A percentile compares a stretch with the other conserved stretches of the same genome.
These are phyloP conservation scores for Bactericera cockerelli DNA, from an alignment of 1,140 invertebrate species.

Conservation along the genomic window DNA sequence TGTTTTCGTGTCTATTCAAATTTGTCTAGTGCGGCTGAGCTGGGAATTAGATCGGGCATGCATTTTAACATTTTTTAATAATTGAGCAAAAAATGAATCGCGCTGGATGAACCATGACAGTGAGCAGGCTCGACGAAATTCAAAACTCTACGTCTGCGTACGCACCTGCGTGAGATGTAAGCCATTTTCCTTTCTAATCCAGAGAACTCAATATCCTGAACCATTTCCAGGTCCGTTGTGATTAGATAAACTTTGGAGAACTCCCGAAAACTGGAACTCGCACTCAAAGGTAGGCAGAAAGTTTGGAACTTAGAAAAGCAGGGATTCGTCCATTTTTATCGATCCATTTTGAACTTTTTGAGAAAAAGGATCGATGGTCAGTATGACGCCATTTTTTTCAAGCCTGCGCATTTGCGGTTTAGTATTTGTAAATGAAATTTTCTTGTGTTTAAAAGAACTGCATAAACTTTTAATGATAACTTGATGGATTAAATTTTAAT, in stretches of 20 bases:
- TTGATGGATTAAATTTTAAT: too few relatives aligned
- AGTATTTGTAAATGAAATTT: background rate
- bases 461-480: background rate
- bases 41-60: constrained; percentile 6
- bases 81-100: constrained; percentile 16
- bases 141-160: constrained; percentile 70
- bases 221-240: constrained; percentile 9
- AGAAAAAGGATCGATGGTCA: constrained; percentile 14
- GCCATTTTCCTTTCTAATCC: constrained; percentile 23
- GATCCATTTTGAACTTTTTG: constrained; percentile 22
- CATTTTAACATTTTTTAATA: constrained; percentile 11
- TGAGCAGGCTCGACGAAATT: constrained; percentile 69
- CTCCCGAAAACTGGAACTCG: constrained; percentile 12
- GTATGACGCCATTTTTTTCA: constrained; percentile 26
- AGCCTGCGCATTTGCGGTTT: constrained; percentile 36
- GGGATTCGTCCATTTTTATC: constrained; percentile 24
- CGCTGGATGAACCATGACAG: constrained; percentile 19
- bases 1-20: constrained; percentile 1
- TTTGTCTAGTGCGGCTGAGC: constrained; percentile 4
- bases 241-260: constrained; percentile 13
- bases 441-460: background rate
- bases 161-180: constrained; percentile 65
- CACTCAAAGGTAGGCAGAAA: constrained; percentile 19
- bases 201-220: constrained; percentile 18
- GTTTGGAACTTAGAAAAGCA: constrained; percentile 20